Evolutionary conservation across 2,888 invertebrate species (phyloP).

Genomic region (Microdon myrmicae): DNA sequence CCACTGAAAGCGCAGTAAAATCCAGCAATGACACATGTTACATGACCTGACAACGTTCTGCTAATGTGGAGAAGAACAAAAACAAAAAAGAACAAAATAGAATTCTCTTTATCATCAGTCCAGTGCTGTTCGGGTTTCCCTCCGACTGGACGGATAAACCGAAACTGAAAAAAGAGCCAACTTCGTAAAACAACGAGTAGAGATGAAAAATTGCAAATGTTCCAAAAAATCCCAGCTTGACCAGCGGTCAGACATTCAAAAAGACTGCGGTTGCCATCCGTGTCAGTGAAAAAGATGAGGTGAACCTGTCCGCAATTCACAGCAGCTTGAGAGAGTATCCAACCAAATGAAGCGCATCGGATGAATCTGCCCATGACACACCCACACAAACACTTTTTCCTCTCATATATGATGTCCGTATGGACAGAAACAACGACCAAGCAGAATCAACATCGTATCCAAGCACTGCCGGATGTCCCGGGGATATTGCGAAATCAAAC

Average conservation of each 20-base stretch:
- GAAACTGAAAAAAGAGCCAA: neutral
- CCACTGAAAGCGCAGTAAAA: constrained; percentile 29
- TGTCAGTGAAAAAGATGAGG: constrained; percentile 52
- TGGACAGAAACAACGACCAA: constrained; percentile 47
- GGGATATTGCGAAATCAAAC: constrained; percentile 52
- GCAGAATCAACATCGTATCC: constrained; percentile 51
- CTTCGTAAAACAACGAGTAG: constrained; percentile 15
- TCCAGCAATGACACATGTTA: constrained; percentile 33
- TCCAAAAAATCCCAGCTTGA: constrained; percentile 48
- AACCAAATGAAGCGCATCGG: constrained; percentile 2
- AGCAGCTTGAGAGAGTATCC: constrained; percentile 19
- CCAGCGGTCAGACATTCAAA: constrained; percentile 51
- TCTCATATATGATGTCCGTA: constrained; percentile 47
- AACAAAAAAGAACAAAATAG: constrained; percentile 13
- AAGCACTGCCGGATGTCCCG: constrained; percentile 49
- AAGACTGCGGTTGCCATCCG: constrained; percentile 50
- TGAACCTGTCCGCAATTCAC: constrained; percentile 36
- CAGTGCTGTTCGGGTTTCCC: neutral
- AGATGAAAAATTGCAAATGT: constrained; percentile 51
- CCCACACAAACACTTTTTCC: constrained; percentile 19
- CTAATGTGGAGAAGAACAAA: constrained; percentile 5
- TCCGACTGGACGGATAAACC: neutral
- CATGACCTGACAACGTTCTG: constrained; percentile 30
- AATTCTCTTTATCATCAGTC: neutral
- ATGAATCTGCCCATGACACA: constrained; percentile 14